A percentile compares a stretch with the other conserved stretches of the same genome.
phyloP scores from a whole-genome alignment of 2,113 vertebrate genomes.

The Rhizomys pruinosus region DNA sequence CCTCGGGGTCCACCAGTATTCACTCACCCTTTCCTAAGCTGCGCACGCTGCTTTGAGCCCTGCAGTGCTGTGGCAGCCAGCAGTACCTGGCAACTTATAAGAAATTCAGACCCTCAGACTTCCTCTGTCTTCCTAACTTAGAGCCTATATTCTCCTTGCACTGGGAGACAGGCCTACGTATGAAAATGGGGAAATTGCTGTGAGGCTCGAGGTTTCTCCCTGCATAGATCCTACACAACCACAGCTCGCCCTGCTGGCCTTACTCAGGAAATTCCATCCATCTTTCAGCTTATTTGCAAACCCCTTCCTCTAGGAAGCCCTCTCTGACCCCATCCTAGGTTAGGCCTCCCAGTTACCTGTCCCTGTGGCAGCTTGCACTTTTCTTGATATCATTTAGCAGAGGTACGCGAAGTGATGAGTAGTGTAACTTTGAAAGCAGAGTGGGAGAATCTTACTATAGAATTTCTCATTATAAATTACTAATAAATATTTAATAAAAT shows the following conservation, averaged over 20 bases:
- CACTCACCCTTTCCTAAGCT: neutral
- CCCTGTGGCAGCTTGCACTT: neutral
- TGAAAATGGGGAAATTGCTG: neutral
- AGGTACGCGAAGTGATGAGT: neutral
- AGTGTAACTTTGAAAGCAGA: neutral
- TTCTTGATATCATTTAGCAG: neutral
- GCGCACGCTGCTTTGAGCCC: neutral
- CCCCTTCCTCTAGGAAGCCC: neutral
- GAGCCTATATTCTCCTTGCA: neutral
- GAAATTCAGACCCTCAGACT: neutral
- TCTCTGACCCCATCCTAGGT: accelerated
- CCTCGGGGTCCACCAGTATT: neutral
- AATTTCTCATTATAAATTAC: neutral
- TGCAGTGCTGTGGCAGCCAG: neutral
- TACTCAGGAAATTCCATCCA: neutral
- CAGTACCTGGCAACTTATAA: neutral
- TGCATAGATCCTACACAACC: neutral
- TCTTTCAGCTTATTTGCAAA: neutral
- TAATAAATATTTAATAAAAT: conserved; percentile 13
- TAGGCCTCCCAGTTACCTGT: neutral
- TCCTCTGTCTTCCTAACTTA: neutral
- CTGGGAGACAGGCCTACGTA: accelerated
- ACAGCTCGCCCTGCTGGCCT: neutral
- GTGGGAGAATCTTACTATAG: neutral
- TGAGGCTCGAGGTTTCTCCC: neutral